A percentile compares a stretch with the other conserved stretches of the same genome.
Evolutionary conservation across 2,797 vertebrate species (phyloP).

Genomic region (Rhadinocentrus ornatus): DNA sequence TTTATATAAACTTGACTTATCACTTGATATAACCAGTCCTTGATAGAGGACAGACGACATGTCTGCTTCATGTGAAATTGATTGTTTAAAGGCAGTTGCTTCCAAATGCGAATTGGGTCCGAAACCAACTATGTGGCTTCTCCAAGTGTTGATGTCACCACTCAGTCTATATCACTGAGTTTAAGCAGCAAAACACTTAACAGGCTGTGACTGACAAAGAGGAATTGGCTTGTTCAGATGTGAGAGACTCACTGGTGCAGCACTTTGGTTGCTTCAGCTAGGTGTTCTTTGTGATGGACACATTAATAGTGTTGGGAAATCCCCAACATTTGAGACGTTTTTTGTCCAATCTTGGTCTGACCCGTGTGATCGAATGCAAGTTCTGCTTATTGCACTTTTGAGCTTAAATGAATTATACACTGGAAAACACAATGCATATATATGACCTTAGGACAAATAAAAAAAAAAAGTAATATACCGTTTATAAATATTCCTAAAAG

Average conservation of each 20-base stretch:
- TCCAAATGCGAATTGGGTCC: conserved; percentile 24
- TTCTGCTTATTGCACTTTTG: conserved; percentile 8
- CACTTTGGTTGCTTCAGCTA: neutral
- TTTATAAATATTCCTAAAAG: conserved; percentile 32
- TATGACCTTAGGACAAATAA: conserved; percentile 28
- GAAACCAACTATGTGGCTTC: conserved; percentile 9
- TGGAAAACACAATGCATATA: conserved; percentile 26
- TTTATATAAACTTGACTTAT: neutral
- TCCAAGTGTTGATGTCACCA: conserved; percentile 22
- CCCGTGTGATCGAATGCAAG: conserved; percentile 3
- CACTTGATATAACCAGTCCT: neutral
- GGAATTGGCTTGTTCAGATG: neutral
- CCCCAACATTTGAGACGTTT: conserved; percentile 6
- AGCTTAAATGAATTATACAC: conserved; percentile 1
- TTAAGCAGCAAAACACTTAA: neutral
- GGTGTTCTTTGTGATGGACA: neutral
- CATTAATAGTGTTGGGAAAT: neutral
- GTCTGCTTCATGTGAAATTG: conserved; percentile 43
- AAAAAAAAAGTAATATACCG: conserved; percentile 15
- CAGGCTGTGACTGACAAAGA: conserved; percentile 7
- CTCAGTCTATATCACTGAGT: conserved; percentile 4
- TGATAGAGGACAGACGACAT: neutral
- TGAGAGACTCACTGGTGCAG: conserved; percentile 1
- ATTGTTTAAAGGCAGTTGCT: conserved; percentile 31
- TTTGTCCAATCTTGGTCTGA: conserved; percentile 8